Evolutionary conservation across 2,888 invertebrate genomes (phyloP), one percentile per base, ranked within the genome.

Genomic region (Acleris literana): DNA sequence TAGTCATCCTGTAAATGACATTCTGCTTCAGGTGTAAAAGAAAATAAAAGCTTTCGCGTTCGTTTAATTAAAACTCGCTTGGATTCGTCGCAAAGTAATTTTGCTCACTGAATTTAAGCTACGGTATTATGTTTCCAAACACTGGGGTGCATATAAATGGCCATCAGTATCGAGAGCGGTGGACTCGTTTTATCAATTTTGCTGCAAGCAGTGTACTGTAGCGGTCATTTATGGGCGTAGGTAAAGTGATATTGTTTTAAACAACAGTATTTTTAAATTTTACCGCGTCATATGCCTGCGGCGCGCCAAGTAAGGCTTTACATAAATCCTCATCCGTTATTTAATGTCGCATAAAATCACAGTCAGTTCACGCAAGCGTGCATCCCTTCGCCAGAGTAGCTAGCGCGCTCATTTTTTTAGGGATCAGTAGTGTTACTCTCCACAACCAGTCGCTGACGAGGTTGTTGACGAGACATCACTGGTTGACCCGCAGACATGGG

Each of bases 261-360:
- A 52, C 60, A 56, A 18, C 18, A 55, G 59, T 16, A 53, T 60
- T 63, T 55, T 54, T 56, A 63, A 65, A 69, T 60, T 66, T 53
- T 16, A 56, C 66, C 64, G 63, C 59, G 46, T 66, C 57, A 57
- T 60, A 64, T 63, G 66, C 69, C 72, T 63, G 58, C 64, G 69
- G 63, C 63, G 52, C 44, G 68, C 62, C 55, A 68, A 71, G 69
- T 68, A 72, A 72, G 71, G 72, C 70, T 74, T 71, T 74, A 69
- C 76, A 80, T 81, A 82, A 80, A 80, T 81, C 74, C 76, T 77
- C 74, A 74, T 77, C 74, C 75, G 76, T 76, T 80, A 81, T 81
- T 81, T 82, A 82, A 84, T 80, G 81, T 84, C 81, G 79, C 82
- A 82, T 85, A 82, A 85, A 85, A 85, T 83, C 79, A 78, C 76